Conservation (phyloP, 2,888 invertebrate species). For the Anorthoa munda region DNA sequence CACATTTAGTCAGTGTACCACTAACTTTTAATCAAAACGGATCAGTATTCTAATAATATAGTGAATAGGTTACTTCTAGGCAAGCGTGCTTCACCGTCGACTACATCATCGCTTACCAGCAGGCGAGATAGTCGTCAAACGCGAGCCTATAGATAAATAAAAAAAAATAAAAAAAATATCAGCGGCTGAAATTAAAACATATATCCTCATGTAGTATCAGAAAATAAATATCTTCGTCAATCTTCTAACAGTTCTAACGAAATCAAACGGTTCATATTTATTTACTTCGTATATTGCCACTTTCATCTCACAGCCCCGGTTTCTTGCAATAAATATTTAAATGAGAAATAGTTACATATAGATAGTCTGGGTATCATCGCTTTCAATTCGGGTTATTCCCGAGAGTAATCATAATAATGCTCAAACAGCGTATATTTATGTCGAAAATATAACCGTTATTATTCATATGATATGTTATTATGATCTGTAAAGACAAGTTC, state of each 20-base stretch:
- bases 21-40: too few relatives aligned
- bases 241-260: constrained; percentile 24
- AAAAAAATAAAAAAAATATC: constrained; percentile 23
- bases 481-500: background rate
- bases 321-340: constrained; percentile 54
- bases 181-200: constrained; percentile 4
- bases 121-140: too few relatives aligned
- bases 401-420: constrained; percentile 18
- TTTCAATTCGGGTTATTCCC: constrained; percentile 44
- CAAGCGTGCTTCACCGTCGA: too few relatives aligned
- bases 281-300: constrained; percentile 34
- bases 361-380: constrained; percentile 28
- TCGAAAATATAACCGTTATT: constrained; percentile 20
- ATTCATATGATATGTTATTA: constrained; percentile 32
- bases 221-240: constrained; percentile 37
- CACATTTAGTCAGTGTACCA: too few relatives aligned
- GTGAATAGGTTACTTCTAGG: too few relatives aligned
- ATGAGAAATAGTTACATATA: constrained; percentile 48
- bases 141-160: too few relatives aligned
- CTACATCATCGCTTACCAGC: too few relatives aligned
- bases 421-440: constrained; percentile 32
- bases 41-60: too few relatives aligned
- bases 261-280: constrained; percentile 39
- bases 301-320: constrained; percentile 39
- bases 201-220: background rate